These are phyloP conservation scores for Telenomus remus DNA, from an alignment of 1,140 invertebrate species.

Conservation along the genomic window DNA sequence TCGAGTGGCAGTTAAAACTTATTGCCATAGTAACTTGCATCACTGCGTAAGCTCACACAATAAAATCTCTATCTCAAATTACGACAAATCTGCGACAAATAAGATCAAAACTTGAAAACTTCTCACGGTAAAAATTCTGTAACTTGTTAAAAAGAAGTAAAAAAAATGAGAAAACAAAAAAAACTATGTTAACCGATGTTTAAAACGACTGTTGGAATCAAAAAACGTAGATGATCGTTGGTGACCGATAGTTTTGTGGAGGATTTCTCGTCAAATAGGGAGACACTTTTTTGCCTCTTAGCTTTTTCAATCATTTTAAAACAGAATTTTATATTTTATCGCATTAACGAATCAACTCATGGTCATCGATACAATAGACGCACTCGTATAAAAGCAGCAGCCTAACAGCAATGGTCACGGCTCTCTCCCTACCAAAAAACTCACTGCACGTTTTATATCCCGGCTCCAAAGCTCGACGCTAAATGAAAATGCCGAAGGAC, in stretches of 20 bases:
- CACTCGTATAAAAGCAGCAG: constrained; percentile 56
- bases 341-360: constrained; percentile 73
- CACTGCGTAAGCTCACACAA: no score
- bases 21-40: no score
- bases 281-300: constrained; percentile 12
- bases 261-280: no score
- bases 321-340: constrained; percentile 74
- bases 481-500: constrained; percentile 77
- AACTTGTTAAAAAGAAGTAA: no score
- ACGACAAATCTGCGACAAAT: no score
- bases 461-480: constrained; percentile 68
- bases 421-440: constrained; percentile 54
- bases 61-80: no score
- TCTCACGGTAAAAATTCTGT: no score
- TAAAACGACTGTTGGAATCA: not conserved
- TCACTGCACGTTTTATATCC: constrained; percentile 58
- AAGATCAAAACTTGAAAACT: no score
- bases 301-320: constrained; percentile 55
- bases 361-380: constrained; percentile 63
- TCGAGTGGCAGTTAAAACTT: no score
- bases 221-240: not conserved
- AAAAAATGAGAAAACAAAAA: no score
- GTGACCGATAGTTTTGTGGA: no score
- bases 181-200: no score
- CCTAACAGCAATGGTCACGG: constrained; percentile 55